A percentile compares a stretch with the other conserved stretches of the same genome.
Evolutionary conservation across 2,888 invertebrate species (phyloP).

Genomic region (Aspidapion aeneum): DNA sequence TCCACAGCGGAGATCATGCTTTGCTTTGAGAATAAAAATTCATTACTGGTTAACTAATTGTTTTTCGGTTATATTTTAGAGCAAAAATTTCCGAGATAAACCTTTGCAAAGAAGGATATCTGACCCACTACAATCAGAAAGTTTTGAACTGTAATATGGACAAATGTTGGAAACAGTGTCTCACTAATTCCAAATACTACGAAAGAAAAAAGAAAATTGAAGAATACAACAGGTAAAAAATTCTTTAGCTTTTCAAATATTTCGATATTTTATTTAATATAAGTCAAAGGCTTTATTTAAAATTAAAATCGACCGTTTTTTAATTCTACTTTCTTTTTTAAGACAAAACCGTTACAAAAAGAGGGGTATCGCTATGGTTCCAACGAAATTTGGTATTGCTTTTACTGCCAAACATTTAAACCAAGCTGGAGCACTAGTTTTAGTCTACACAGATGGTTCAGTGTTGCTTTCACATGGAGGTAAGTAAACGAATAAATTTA

Average conservation of each 20-base stretch:
- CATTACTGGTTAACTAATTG: too few relatives aligned
- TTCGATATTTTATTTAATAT: too few relatives aligned
- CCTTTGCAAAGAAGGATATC: conserved; percentile 74
- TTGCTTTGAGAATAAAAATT: too few relatives aligned
- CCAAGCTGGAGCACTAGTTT: conserved; percentile 83
- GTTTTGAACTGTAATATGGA: conserved; percentile 68
- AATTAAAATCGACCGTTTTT: too few relatives aligned
- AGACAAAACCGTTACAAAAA: conserved; percentile 82
- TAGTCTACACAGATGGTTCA: conserved; percentile 86
- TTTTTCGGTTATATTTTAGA: too few relatives aligned
- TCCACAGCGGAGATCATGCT: too few relatives aligned
- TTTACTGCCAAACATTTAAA: conserved; percentile 74
- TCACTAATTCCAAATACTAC: conserved; percentile 61
- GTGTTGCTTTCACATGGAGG: conserved; percentile 88
- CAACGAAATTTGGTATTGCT: conserved; percentile 82
- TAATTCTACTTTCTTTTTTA: too few relatives aligned
- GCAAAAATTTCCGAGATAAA: conserved; percentile 65
- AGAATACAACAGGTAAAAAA: conserved; percentile 68
- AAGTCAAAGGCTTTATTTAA: too few relatives aligned
- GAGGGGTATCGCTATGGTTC: conserved; percentile 76
- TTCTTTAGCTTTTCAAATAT: conserved; percentile 3
- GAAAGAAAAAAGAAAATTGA: conserved; percentile 57
- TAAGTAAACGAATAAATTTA: conserved; percentile 11
- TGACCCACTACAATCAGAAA: conserved; percentile 73
- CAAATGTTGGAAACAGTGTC: conserved; percentile 78